Base-by-base conservation (phyloP, 2,888 invertebrate species). In the Phaedon cochleariae region DNA sequence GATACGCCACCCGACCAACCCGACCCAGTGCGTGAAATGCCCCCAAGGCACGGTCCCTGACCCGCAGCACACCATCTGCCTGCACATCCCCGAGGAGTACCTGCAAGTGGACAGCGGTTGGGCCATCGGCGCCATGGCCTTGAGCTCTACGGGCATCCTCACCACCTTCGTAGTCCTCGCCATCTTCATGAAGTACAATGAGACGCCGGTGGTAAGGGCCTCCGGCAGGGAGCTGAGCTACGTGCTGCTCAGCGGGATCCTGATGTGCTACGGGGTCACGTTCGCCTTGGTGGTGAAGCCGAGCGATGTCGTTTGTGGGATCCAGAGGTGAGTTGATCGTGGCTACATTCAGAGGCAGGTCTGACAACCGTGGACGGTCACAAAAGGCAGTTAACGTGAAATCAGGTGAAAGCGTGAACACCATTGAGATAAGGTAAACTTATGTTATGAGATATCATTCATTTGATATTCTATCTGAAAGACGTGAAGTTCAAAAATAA, bases 191-290 rank as follows among this genome's bases (percentile, higher is more conserved):
- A 84, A 86, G 48, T 86, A 89, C 85, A 94, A 97, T 83, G 92
- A 95, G 73, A 98, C 98, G 0, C 97, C 98, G 0, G 95, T 98
- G 55, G 98, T 99, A n/a, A 90, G 97, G 73, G 97, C 98, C 37
- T 95, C 96, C 15, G 97, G 97, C 37, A 86, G 94, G 49, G 95
- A 95, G 84, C 85, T 95, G 62, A 94, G 93, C 68, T 97, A 96
- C 83, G 94, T 98, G 41, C 90, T 98, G 46, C 88, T 98, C 70
- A 91, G 90, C 41, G 96, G 96, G 2, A 93, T 95, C 74, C 87
- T 95, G 72, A 91, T 96, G 87, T 96, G 96, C 84, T 97, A 96
- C 85, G 89, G 92, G 65, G 93, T 96, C 70, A 97, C 97, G 51
- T 98, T 97, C 83, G 92, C 94, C 2, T 87, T 98, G 29, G 93